Percentiles rank a stretch among this genome's conserved stretches.
Evolutionary conservation across 2,113 vertebrate species (phyloP).

Genomic region (Eurypyga helias): DNA sequence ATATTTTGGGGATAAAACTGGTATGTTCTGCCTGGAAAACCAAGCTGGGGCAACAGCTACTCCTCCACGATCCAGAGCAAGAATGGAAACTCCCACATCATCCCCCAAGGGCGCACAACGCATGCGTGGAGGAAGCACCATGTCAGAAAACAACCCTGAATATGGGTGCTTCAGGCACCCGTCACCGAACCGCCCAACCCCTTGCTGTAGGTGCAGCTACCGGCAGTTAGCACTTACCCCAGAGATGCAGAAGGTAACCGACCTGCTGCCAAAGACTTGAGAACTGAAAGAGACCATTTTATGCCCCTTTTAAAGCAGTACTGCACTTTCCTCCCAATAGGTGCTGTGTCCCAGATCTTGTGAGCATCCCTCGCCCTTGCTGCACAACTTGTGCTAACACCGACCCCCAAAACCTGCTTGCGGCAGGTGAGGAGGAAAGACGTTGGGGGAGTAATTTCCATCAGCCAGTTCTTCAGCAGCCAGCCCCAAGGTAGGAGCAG

Average conservation of each 20-base stretch:
- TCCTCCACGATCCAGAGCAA: not conserved
- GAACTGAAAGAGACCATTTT: not conserved
- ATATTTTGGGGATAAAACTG: not conserved
- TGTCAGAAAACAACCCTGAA: not conserved
- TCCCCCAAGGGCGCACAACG: fast-evolving
- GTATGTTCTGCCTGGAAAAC: not conserved
- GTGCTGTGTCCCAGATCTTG: not conserved
- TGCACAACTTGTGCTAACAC: not conserved
- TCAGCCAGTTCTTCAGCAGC: slow-evolving; percentile 24
- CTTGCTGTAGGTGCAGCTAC: not conserved
- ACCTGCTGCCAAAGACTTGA: not conserved
- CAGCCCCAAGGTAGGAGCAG: slow-evolving; percentile 33
- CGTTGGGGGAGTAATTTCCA: not conserved
- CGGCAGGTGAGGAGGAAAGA: not conserved
- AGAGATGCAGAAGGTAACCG: not conserved
- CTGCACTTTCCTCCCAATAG: not conserved
- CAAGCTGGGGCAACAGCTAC: not conserved
- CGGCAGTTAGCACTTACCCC: not conserved
- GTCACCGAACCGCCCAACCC: not conserved
- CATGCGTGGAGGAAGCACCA: not conserved
- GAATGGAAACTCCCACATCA: not conserved
- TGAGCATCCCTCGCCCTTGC: fast-evolving
- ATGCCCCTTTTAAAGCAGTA: not conserved
- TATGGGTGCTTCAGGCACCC: not conserved
- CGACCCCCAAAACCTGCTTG: not conserved